A percentile compares a stretch with the other conserved stretches of the same genome.
These are phyloP conservation scores for Sphyrna mokarran DNA, from an alignment of 2,113 vertebrate species.

Conservation along the genomic window DNA sequence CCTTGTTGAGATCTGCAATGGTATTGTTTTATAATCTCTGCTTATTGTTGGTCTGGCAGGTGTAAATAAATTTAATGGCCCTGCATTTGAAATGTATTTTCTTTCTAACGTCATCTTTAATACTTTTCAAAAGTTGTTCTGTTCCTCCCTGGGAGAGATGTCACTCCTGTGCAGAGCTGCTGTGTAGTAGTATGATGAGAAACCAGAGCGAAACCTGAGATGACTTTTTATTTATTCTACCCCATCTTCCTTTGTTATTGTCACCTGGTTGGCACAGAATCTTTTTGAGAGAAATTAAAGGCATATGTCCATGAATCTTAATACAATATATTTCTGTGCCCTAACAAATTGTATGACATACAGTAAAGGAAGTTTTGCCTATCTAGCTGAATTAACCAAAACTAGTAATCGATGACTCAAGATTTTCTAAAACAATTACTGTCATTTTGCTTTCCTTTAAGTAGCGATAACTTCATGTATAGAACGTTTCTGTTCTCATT, in stretches of 20 bases:
- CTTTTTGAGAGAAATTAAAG: background rate
- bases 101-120: background rate
- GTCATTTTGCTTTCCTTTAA: background rate
- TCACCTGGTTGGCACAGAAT: background rate
- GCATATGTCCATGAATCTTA: background rate
- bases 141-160: background rate
- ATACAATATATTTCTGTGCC: background rate
- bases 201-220: background rate
- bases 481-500: slow-evolving; percentile 8
- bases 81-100: background rate
- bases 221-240: background rate
- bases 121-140: background rate
- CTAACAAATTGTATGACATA: background rate
- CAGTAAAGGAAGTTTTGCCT: background rate
- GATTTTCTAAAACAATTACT: background rate
- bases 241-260: background rate
- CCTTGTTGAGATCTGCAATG: background rate
- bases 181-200: background rate
- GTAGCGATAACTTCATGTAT: background rate
- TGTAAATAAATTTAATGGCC: background rate
- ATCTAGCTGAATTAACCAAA: background rate
- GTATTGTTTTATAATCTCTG: background rate
- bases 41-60: background rate
- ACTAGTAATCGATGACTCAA: background rate
- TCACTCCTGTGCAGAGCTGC: background rate